Evolutionary conservation across 2,888 invertebrate species (phyloP), one percentile per base, ranked within the genome.

Genomic region (Amitus sp.): DNA sequence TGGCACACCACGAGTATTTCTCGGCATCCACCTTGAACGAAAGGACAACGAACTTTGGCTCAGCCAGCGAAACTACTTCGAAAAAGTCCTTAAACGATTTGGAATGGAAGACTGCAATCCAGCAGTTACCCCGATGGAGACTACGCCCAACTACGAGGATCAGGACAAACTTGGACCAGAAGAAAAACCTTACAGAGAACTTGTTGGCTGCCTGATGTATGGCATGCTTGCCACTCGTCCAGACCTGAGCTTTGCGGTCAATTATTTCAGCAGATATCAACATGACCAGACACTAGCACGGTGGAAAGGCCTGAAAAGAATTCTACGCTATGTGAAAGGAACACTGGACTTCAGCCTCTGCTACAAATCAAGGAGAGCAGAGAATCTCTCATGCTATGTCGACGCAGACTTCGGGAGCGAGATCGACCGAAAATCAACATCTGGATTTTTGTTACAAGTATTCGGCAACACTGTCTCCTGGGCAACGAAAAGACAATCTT

Each of bases 401-500:
- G 54, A 54, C 33, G 48, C 54, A 19, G 42, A 54, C 33, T 42
- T 28, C 30, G 54, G 30, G 7, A 40, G 43, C 3, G 48, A 48
- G 2, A 9, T 5, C 1, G 45, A 55, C 23, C 33, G 55, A 33
- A 75, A 75, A 48, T 78, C 77, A 3, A 73, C 73, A 12, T 68
- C 71, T 13, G 77, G 79, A 10, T 76, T 68, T 47, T 7, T 73
- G 1, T 60, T 76, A 34, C 47, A 62, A 54, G 34, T 74, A 1
- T 70, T 57, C 61, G 73, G 71, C 13, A 54, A 54, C 33, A 65
- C 70, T 0, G 62, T 78, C 9, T 57, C 51, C 13, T 80, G 78
- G 76, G 48, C 37, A 2, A 70, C 72, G 4, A 74, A 56, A 33
- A 78, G 71, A 55, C 79, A 79, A 58, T 49, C 58, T 15, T 47